phyloP scores from a whole-genome alignment of 2,113 vertebrate species.

The Notothenia rossii region DNA sequence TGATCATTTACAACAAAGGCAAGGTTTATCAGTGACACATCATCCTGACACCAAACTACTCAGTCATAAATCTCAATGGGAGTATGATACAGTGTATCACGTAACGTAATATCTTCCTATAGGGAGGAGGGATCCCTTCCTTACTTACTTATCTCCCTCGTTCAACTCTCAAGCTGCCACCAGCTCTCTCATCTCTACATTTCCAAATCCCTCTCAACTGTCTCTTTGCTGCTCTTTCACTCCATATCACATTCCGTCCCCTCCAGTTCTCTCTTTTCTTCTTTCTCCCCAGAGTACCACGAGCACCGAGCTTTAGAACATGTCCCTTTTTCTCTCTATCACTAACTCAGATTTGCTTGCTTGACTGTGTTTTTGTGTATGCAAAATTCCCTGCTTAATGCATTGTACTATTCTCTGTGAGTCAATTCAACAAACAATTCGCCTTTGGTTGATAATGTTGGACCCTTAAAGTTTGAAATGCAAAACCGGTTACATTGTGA shows the following conservation, averaged over 20 bases:
- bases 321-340: slow-evolving; percentile 1
- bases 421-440: slow-evolving; percentile 1
- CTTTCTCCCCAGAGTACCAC: slow-evolving; percentile 25
- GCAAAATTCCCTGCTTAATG: slow-evolving; percentile 13
- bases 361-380: slow-evolving; percentile 22
- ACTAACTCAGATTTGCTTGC: slow-evolving; percentile 30
- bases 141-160: slow-evolving; percentile 25
- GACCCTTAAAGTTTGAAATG: slow-evolving; percentile 1
- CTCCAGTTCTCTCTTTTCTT: slow-evolving; percentile 30
- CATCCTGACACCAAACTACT: slow-evolving; percentile 30
- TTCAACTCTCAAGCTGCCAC: slow-evolving; percentile 26
- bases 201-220: slow-evolving; percentile 25
- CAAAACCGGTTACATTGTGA: not conserved
- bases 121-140: slow-evolving; percentile 9
- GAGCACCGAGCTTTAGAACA: slow-evolving; percentile 25
- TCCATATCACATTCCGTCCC: slow-evolving; percentile 18
- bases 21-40: slow-evolving; percentile 42
- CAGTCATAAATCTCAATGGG: slow-evolving; percentile 16
- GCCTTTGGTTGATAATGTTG: not conserved
- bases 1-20: slow-evolving; percentile 34
- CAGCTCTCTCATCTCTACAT: slow-evolving; percentile 22
- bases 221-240: slow-evolving; percentile 25
- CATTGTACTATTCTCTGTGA: slow-evolving; percentile 8
- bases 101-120: slow-evolving; percentile 22
- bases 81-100: slow-evolving; percentile 22